These are phyloP conservation scores for Melanotaenia maccullochi DNA, from an alignment of 2,797 vertebrate species.

Conservation along the genomic window DNA sequence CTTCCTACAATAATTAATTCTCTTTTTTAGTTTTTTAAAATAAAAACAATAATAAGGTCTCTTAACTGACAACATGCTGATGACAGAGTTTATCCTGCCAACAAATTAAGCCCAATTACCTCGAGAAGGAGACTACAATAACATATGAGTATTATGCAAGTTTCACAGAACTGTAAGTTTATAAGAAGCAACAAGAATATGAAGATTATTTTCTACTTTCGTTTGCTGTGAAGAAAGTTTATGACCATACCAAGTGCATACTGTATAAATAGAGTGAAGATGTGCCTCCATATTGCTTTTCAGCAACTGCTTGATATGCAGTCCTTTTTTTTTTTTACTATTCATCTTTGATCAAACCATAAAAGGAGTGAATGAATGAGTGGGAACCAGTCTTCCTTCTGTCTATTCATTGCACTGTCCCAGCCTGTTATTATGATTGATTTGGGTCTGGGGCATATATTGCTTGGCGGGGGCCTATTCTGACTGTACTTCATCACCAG, in stretches of 20 bases:
- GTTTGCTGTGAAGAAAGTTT: background rate
- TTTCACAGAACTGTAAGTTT: background rate
- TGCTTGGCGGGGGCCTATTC: slow-evolving; percentile 89
- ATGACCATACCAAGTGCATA: background rate
- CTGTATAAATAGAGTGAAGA: background rate
- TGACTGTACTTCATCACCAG: slow-evolving; percentile 95
- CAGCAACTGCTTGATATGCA: slow-evolving; percentile 29
- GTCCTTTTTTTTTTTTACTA: slow-evolving; percentile 47
- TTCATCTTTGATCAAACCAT: slow-evolving; percentile 71
- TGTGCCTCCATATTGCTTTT: slow-evolving; percentile 12
- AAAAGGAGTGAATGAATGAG: slow-evolving; percentile 60
- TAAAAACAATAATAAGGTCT: no score
- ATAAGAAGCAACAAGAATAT: background rate
- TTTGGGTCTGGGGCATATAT: slow-evolving; percentile 86
- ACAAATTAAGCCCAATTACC: background rate
- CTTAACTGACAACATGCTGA: background rate
- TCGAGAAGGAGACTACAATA: background rate
- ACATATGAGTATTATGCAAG: background rate
- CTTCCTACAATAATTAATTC: background rate
- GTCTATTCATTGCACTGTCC: slow-evolving; percentile 63
- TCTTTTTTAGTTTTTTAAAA: no score
- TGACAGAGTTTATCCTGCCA: background rate
- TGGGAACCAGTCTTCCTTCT: slow-evolving; percentile 66
- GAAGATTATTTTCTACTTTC: background rate
- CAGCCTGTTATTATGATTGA: slow-evolving; percentile 88